phyloP scores from a whole-genome alignment of 2,113 vertebrate species.

The Phoenicopterus ruber region DNA sequence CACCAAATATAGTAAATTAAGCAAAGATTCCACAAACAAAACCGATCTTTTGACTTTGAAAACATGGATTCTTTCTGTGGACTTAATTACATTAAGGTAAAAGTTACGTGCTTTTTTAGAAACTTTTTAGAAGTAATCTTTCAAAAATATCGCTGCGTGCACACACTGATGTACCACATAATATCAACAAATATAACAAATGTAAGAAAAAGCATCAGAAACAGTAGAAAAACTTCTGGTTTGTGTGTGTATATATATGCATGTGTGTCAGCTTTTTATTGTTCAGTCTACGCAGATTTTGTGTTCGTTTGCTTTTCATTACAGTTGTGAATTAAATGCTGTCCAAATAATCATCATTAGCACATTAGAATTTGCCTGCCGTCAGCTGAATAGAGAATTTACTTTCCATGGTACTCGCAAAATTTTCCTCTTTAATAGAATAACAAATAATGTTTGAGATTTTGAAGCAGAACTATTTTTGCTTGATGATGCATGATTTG shows the following conservation, averaged over 20 bases:
- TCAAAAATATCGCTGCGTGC: accelerated
- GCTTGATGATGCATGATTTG: not conserved
- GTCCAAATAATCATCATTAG: not conserved
- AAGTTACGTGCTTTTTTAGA: not conserved
- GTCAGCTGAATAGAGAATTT: not conserved
- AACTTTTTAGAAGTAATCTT: not conserved
- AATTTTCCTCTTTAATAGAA: not conserved
- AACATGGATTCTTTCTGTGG: not conserved
- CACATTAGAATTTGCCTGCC: not conserved
- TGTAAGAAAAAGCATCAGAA: not conserved
- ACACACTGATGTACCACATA: no score
- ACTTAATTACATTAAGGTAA: not conserved
- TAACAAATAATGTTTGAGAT: not conserved
- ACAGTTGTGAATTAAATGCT: not conserved
- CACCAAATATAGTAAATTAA: not conserved
- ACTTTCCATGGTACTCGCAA: not conserved
- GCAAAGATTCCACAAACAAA: not conserved
- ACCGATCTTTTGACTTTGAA: not conserved
- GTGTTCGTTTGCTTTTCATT: not conserved
- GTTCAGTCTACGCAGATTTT: not conserved
- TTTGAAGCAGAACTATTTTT: not conserved
- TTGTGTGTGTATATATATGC: not conserved
- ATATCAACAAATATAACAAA: accelerated
- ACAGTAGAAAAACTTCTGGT: not conserved
- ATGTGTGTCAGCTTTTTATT: not conserved